Base-by-base conservation (phyloP, 2,113 vertebrate species). In the Malurus melanocephalus region DNA sequence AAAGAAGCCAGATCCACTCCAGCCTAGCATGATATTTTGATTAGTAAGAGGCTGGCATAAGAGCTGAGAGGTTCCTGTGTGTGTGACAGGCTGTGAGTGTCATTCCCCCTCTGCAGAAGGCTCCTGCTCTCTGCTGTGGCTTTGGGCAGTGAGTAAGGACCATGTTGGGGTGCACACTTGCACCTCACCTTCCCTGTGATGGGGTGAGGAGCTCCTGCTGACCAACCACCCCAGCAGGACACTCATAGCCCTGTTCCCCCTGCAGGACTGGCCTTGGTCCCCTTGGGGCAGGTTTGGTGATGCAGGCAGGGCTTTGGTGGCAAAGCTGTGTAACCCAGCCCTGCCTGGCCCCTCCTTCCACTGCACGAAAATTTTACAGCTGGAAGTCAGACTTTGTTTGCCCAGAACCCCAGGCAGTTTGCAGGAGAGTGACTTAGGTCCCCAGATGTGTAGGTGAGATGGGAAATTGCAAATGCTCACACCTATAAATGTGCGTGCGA, bases 1-100 rank as follows among this genome's bases (percentile, higher is more conserved):
- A 51, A 68, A 81, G 77, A 81, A 92, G 85, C 88, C 94, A 75
- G 88, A 60, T 23, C 88, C 74, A 35, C 93, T 94, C 90, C 78
- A 85, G 74, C 88, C 83, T 51, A 61, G 86, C 61, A 5, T 53
- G 82, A 18, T 78, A 79, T 81, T 91, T 91, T 83, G 93, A 78
- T 91, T 88, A 84, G 86, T 45, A 81, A 88, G 80, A 84, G 80
- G 66, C 32, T 93, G 89, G 85, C 85, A 65, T 32, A 26, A 35
- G 79, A 91, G 76, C 76, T 13, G 61, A 91, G 77, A 89, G 80
- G 66, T 73, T 78, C 83, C 81, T 35, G 12, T 24, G 1, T 13
- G 53, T 20, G 62, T 92, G 85, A 84, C 93, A 78, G 85, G 48
- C 81, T 69, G 52, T 11, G 12, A 1, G 1, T 1, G 0, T 65